Evolutionary conservation across 92 coral and sea anemone species (phyloP), one percentile per base, ranked within the genome.

Genomic region (Bergia puertoricense): DNA sequence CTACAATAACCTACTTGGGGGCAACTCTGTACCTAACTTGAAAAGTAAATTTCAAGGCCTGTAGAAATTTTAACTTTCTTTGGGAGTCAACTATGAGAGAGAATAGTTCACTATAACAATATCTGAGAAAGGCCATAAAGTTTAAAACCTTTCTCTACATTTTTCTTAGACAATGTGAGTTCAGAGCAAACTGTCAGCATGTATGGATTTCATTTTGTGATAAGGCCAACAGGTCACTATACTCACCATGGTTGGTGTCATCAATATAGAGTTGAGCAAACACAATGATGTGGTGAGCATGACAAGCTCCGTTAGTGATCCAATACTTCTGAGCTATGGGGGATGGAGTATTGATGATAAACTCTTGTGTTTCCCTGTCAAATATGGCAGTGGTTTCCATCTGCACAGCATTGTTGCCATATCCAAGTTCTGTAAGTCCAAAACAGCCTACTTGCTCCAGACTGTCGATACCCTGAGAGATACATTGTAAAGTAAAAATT

Each of bases 321-420:
- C 96, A 93, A 83, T 93, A 95, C 89, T 95, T 95, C 91, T 95
- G 98, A 4, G 96, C 96, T 81, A 92, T 54, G 43, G 96, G 88
- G 78, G 84, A 93, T 37, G 98, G 98, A 2, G 98, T 95, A 73
- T 95, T 91, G 43, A 95, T 94, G 37, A 95, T 81, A 46, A 93
- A 93, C 86, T 95, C 96, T 74, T 91, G 56, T 11, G 93, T 91
- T 8, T 88, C 91, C 73, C 88, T 89, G 91, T 95, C 98, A 72
- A 93, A 95, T 0, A 90, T 89, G 38, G 96, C 98, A 22, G 98
- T 95, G 45, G 98, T 95, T 62, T 93, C 98, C 98, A 95, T 95
- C 86, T 95, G 96, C 6, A 95, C 95, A 8, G 98, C 96, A 82
- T 95, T 95, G 90, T 95, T 95, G 36, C 98, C 98, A 94, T 95